phyloP scores from a whole-genome alignment of 2,113 vertebrate genomes.

The Gymnogyps californianus region DNA sequence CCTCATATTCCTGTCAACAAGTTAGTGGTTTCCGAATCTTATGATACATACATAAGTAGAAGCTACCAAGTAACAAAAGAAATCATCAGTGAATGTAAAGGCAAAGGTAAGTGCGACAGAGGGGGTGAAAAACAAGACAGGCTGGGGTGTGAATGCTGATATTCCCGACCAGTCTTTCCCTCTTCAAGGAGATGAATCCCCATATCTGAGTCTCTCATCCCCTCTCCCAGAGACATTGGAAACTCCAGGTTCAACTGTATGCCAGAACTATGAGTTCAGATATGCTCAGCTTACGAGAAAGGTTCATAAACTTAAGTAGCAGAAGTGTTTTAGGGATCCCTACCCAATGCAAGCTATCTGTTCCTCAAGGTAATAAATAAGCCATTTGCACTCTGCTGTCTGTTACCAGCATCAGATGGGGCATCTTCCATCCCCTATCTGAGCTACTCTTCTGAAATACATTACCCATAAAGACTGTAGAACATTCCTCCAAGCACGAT shows the following conservation, averaged over 20 bases:
- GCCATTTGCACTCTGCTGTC: not conserved
- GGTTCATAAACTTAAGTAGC: not conserved
- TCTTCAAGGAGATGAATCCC: not conserved
- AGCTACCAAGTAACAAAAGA: slow-evolving; percentile 97
- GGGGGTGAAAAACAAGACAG: not conserved
- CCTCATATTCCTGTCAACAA: slow-evolving; percentile 95
- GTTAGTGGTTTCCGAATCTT: slow-evolving; percentile 88
- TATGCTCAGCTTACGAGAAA: accelerated
- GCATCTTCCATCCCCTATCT: not conserved
- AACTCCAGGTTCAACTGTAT: not conserved
- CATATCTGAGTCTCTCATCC: not conserved
- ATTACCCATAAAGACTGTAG: not conserved
- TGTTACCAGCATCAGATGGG: not conserved
- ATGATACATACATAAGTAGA: slow-evolving; percentile 93
- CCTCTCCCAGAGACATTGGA: not conserved
- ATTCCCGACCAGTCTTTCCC: not conserved
- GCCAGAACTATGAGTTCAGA: not conserved
- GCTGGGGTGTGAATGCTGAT: not conserved
- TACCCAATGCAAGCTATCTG: not conserved
- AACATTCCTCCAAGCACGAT: not conserved
- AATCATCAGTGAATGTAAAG: slow-evolving; percentile 92
- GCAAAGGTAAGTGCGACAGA: slow-evolving; percentile 78
- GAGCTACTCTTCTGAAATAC: not conserved
- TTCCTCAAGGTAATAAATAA: not conserved
- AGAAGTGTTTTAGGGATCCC: not conserved